Percentiles rank a stretch among this genome's conserved stretches.
Evolutionary conservation across 2,888 invertebrate species (phyloP).

Genomic region (Coremacera marginata): DNA sequence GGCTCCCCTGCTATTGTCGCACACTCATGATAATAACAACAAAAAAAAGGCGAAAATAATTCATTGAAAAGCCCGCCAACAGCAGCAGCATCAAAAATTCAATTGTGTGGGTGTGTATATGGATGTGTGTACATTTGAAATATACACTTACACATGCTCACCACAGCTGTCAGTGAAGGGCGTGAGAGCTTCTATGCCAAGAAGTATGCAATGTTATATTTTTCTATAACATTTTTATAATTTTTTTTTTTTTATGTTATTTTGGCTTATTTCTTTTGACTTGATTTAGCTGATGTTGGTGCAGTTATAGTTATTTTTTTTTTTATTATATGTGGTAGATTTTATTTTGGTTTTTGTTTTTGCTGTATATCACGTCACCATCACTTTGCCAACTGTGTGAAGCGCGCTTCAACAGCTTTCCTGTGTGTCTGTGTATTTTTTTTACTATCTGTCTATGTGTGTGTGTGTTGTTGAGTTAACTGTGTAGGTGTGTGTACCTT

Average conservation of each 20-base stretch:
- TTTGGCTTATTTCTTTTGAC: background rate
- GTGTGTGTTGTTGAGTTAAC: background rate
- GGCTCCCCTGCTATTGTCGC: background rate
- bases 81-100: background rate
- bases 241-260: background rate
- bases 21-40: no score
- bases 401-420: background rate
- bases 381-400: background rate
- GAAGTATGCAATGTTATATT: background rate
- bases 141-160: background rate
- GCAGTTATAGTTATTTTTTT: no score
- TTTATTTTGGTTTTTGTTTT: background rate
- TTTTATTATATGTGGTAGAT: background rate
- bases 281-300: background rate
- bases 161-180: background rate
- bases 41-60: background rate
- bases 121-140: background rate
- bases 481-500: slow-evolving; percentile 30
- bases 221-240: background rate
- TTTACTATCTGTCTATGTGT: background rate
- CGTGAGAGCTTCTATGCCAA: background rate
- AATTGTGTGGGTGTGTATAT: background rate
- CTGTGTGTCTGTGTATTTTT: background rate
- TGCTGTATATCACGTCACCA: background rate
- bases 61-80: background rate